Evolutionary conservation across 2,888 invertebrate genomes (phyloP).

Genomic region (Panzeria rudis): DNA sequence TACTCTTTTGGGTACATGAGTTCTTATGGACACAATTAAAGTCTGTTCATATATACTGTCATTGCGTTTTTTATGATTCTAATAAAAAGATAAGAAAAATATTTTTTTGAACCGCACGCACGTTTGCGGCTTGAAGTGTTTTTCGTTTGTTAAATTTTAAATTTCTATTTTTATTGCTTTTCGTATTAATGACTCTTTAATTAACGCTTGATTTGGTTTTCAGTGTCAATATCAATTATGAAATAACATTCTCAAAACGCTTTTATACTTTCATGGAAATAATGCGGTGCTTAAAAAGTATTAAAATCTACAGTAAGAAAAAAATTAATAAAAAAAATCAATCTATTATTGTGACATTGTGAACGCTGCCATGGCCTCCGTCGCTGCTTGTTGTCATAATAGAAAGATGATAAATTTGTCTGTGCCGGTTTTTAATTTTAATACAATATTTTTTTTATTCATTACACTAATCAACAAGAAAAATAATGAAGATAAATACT

Average conservation of each 20-base stretch:
- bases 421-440: not conserved
- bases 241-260: conserved; percentile 2
- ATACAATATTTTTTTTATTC: conserved; percentile 15
- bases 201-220: conserved; percentile 57
- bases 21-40: no score
- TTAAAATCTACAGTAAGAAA: conserved; percentile 8
- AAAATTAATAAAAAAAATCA: conserved; percentile 1
- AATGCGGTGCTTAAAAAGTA: not conserved
- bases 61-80: conserved; percentile 20
- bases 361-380: not conserved
- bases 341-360: conserved; percentile 5
- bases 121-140: not conserved
- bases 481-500: no score
- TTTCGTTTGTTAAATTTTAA: conserved; percentile 1
- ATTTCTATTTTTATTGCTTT: conserved; percentile 13
- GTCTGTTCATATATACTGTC: not conserved
- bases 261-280: not conserved
- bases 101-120: not conserved
- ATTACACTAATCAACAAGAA: not conserved
- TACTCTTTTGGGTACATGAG: no score
- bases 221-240: conserved; percentile 64
- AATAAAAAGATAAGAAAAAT: conserved; percentile 1
- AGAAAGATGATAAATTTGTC: conserved; percentile 10
- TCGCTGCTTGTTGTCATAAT: conserved; percentile 2
- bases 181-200: conserved; percentile 45